Evolutionary conservation across 2,888 invertebrate species (phyloP).

Genomic region (Pegoplata infirma): DNA sequence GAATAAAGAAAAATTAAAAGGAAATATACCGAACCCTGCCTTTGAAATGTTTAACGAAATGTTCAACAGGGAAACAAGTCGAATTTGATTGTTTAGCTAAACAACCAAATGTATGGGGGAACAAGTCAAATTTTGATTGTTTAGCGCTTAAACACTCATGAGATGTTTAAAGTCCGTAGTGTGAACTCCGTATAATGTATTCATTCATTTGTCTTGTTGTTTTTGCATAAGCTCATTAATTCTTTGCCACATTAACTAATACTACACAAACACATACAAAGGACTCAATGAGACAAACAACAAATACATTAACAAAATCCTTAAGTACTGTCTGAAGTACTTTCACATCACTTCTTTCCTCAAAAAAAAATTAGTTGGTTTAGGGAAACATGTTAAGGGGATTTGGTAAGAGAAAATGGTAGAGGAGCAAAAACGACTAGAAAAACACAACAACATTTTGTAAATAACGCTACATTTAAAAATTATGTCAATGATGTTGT

Average conservation of each 20-base stretch:
- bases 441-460: not conserved
- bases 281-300: not conserved
- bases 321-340: not conserved
- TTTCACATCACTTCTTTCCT: not conserved
- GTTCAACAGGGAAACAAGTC: too few relatives aligned
- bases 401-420: not conserved
- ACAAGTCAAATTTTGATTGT: too few relatives aligned
- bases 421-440: too few relatives aligned
- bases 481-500: conserved; percentile 43
- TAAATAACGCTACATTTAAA: conserved; percentile 10
- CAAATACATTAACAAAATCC: not conserved
- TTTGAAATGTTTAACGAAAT: too few relatives aligned
- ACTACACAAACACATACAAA: not conserved
- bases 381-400: too few relatives aligned
- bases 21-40: too few relatives aligned
- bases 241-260: not conserved
- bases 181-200: too few relatives aligned
- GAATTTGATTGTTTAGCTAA: too few relatives aligned
- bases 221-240: not conserved
- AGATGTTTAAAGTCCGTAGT: too few relatives aligned
- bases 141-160: too few relatives aligned
- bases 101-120: too few relatives aligned
- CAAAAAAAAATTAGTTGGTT: not conserved
- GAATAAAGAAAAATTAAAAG: too few relatives aligned
- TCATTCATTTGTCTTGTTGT: not conserved